phyloP scores from a whole-genome alignment of 1,140 invertebrate genomes.

The Drosophila sucinea region DNA sequence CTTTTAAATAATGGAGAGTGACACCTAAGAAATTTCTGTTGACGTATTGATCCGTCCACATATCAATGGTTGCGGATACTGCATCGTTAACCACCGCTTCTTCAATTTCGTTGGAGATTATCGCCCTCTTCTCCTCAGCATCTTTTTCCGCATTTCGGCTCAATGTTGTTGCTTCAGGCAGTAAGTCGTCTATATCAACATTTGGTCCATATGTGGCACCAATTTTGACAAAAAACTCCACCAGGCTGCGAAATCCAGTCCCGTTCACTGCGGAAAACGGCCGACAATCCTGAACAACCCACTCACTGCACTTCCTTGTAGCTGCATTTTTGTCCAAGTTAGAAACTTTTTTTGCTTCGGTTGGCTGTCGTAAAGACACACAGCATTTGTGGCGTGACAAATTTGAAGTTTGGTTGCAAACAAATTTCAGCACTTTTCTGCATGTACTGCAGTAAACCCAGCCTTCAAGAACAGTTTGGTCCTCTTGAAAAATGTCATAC shows the following conservation, averaged over 20 bases:
- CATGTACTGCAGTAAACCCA: constrained; percentile 9
- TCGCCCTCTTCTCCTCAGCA: constrained; percentile 21
- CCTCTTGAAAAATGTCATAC: too few relatives aligned
- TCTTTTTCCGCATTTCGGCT: constrained; percentile 10
- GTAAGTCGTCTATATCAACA: constrained; percentile 29
- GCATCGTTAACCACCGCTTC: constrained; percentile 8
- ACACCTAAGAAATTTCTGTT: not conserved
- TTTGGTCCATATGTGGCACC: constrained; percentile 21
- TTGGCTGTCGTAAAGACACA: constrained; percentile 5
- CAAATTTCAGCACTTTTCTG: constrained; percentile 22
- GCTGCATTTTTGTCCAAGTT: constrained; percentile 15
- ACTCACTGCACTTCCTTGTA: constrained; percentile 7
- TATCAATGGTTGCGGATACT: constrained; percentile 10
- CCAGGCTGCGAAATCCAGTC: constrained; percentile 24
- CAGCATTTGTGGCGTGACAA: constrained; percentile 23
- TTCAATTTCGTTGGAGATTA: constrained; percentile 11
- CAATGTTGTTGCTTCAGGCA: constrained; percentile 30
- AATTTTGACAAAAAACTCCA: constrained; percentile 33
- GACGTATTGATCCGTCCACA: constrained; percentile 23
- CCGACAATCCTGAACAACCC: constrained; percentile 31
- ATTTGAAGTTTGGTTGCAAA: constrained; percentile 32
- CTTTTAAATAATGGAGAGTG: not conserved
- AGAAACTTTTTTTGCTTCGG: constrained; percentile 7
- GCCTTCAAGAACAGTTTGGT: too few relatives aligned
- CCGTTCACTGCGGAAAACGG: constrained; percentile 8